Percentiles rank a stretch among this genome's conserved stretches.
These are phyloP conservation scores for Dysdera silvatica DNA, from an alignment of 1,140 invertebrate species.

Conservation along the genomic window DNA sequence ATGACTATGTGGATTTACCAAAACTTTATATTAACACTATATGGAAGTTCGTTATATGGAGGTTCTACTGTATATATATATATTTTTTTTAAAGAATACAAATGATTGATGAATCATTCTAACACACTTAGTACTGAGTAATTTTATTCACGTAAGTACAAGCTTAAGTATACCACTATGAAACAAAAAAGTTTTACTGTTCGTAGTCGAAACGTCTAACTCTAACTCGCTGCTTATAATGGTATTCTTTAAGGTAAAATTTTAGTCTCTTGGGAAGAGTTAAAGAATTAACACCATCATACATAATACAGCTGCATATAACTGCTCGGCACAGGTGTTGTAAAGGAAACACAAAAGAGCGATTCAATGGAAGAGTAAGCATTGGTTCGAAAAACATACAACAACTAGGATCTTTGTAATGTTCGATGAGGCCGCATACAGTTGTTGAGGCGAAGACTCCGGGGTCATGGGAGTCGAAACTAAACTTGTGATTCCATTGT, in stretches of 20 bases:
- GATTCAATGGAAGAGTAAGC: slow-evolving; percentile 81
- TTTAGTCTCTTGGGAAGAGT: slow-evolving; percentile 79
- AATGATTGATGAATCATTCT: too few species aligned
- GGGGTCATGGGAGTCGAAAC: slow-evolving; percentile 94
- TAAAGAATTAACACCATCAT: slow-evolving; percentile 59
- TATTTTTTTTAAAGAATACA: too few species aligned
- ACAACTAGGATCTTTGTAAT: slow-evolving; percentile 91
- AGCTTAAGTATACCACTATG: too few species aligned
- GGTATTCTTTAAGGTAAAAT: slow-evolving; percentile 88
- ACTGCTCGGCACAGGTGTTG: slow-evolving; percentile 84
- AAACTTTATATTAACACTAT: too few species aligned
- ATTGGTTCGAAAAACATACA: slow-evolving; percentile 99
- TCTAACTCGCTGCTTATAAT: slow-evolving; percentile 87
- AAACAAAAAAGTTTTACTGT: too few species aligned
- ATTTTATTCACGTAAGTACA: too few species aligned
- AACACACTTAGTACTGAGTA: too few species aligned
- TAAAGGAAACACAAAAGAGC: slow-evolving; percentile 76
- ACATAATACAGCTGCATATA: slow-evolving; percentile 71
- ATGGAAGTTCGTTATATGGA: too few species aligned
- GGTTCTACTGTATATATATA: too few species aligned
- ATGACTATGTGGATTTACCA: too few species aligned
- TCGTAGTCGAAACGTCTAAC: slow-evolving; percentile 77
- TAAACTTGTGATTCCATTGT: slow-evolving; percentile 91
- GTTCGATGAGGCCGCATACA: slow-evolving; percentile 81
- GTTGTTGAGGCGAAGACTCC: slow-evolving; percentile 84